Base-by-base conservation (phyloP, 1,140 invertebrate species). In the Thereuonema tuberculata region DNA sequence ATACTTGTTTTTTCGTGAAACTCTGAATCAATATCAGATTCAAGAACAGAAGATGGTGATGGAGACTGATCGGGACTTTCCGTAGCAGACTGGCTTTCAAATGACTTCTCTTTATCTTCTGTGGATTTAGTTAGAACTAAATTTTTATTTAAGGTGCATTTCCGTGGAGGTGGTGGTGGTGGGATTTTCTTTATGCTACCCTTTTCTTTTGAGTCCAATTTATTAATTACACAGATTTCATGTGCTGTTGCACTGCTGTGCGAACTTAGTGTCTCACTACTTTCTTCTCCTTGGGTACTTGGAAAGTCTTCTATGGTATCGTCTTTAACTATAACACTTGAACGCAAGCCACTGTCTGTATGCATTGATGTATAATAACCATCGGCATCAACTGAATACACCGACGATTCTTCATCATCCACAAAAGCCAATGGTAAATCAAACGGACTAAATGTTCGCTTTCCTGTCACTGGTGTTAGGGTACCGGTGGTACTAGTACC, bases 291-390 rank as follows among this genome's bases (percentile, higher is more conserved):
- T 24, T 37, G 58, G 3, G 50, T 17, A 12, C 60, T 46, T 20
- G 58, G 20, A n/a, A n/a, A n/a, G n/a, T n/a, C n/a, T n/a, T n/a
- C n/a, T n/a, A n/a, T n/a, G n/a, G n/a, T n/a, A n/a, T n/a, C n/a
- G n/a, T n/a, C n/a, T n/a, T n/a, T n/a, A n/a, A n/a, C n/a, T n/a
- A n/a, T n/a, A n/a, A n/a, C n/a, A 50, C 31, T 59, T 2, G 59
- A 61, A 26, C 91, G 90, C 48, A 96, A 72, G 1, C 93, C 93
- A 58, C 89, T 93, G 72, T 97, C 93, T 77, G 93, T 84, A 70
- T 96, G 91, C 76, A 97, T 96, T 14, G 91, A 95, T 0, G 93
- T 97, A 72, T 95, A 97, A 72, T 96, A 97, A 14, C 93, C 93
- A 73, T 96, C 93, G 15, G 92, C 93, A 70, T 97, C 93, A 67